Evolutionary conservation across 2,113 vertebrate species (phyloP), one percentile per base, ranked within the genome.

Genomic region (Cephalopholis sonnerati): DNA sequence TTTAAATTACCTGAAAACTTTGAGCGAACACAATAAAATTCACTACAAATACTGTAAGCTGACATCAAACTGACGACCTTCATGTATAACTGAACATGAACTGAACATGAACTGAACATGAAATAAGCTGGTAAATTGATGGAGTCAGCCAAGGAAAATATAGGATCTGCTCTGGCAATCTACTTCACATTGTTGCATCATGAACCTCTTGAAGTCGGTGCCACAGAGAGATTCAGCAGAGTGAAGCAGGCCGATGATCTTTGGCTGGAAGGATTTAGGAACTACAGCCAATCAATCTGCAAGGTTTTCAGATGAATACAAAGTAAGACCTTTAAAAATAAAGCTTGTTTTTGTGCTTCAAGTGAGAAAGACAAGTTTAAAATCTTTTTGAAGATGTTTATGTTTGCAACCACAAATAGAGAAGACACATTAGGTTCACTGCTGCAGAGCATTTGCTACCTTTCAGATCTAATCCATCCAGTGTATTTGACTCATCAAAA

Each of bases 141-240:
- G 20, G 16, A 32, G 29, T 71, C 53, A 58, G 15, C 16, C 2
- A 9, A 58, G 25, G 12, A 59, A 88, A 59, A 66, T 24, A 22
- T 61, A 0, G 24, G 44, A 80, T 76, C 41, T 72, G 20, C 71
- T 58, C 27, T 69, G 63, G 67, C 62, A 68, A 62, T 50, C 25
- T 25, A 6, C 72, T 79, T 82, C 65, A 73, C 27, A 24, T 22
- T 58, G 65, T 87, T 87, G 73, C 77, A 72, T 80, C 71, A 87
- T 61, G 12, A 73, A 61, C 39, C 24, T 80, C 17, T 63, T 71
- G 36, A 61, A 67, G 66, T 72, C 18, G 17, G 75, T 12, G 55
- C 36, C 62, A 13, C 63, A 15, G 7, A 41, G 12, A n/a, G 17
- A 66, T 66, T 64, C 27, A 22, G 41, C 41, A 51, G 32, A 29